These are phyloP conservation scores for Dyspetes luteomarginatus DNA, from an alignment of 2,888 invertebrate genomes.

Conservation along the genomic window DNA sequence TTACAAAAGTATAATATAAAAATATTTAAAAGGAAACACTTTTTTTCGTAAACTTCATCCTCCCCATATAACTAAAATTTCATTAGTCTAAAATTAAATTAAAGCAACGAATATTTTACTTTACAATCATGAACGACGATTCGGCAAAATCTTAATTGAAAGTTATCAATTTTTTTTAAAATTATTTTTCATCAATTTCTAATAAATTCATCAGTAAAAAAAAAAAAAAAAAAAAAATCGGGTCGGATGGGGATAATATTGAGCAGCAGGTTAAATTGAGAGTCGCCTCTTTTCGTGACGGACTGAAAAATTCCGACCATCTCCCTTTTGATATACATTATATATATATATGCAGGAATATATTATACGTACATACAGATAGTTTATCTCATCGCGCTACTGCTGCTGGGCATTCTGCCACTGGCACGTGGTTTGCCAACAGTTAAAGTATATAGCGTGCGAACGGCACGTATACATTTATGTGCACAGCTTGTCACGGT, in stretches of 20 bases:
- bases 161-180: too few relatives aligned
- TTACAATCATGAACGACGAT: too few relatives aligned
- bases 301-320: constrained; percentile 55
- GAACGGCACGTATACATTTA: constrained; percentile 64
- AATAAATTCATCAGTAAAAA: too few relatives aligned
- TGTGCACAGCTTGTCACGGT: constrained; percentile 66
- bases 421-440: constrained; percentile 49
- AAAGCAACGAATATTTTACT: too few relatives aligned
- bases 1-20: too few relatives aligned
- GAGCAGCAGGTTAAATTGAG: constrained; percentile 43
- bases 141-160: too few relatives aligned
- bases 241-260: constrained; percentile 32
- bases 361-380: constrained; percentile 33
- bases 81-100: too few relatives aligned
- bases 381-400: constrained; percentile 32
- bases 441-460: constrained; percentile 53
- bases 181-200: too few relatives aligned
- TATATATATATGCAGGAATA: constrained; percentile 4
- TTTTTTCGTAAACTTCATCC: too few relatives aligned
- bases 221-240: too few relatives aligned
- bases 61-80: too few relatives aligned
- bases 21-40: too few relatives aligned
- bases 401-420: constrained; percentile 60
- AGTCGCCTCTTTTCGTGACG: constrained; percentile 58
- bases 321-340: constrained; percentile 12